Percentiles rank a stretch among this genome's conserved stretches.
Evolutionary conservation across 2,113 vertebrate species (phyloP).

Genomic region (Rhea americana): DNA sequence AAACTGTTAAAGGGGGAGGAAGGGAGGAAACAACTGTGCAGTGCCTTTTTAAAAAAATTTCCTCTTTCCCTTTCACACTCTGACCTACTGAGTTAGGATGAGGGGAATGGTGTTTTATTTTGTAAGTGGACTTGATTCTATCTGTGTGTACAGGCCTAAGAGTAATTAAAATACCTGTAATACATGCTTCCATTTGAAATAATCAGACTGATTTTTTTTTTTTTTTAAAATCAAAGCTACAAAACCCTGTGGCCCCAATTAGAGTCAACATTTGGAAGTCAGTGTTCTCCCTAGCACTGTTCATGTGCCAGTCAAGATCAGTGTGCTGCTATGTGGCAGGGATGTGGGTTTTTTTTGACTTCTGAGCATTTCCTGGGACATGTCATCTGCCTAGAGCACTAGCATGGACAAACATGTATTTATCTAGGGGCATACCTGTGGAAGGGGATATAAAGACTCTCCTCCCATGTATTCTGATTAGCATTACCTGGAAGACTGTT

Average conservation of each 20-base stretch:
- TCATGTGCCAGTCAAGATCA: not conserved
- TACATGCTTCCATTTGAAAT: not conserved
- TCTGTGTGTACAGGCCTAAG: not conserved
- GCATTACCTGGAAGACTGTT: not conserved
- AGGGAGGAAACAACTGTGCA: not conserved
- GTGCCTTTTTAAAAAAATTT: too few species aligned
- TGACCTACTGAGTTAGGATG: not conserved
- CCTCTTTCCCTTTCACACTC: too few species aligned
- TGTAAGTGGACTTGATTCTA: not conserved
- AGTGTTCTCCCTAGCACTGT: not conserved
- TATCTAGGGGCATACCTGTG: not conserved
- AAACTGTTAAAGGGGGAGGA: not conserved
- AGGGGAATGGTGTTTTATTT: not conserved
- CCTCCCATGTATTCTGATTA: rapidly evolving
- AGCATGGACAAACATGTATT: not conserved
- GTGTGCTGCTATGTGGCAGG: not conserved
- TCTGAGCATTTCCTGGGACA: not conserved
- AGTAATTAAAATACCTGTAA: not conserved
- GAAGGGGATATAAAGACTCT: not conserved
- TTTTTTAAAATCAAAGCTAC: too few species aligned
- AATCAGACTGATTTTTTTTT: not conserved
- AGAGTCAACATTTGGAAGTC: not conserved
- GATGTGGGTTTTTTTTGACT: not conserved
- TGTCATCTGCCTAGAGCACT: not conserved
- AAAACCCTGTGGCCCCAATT: not conserved